Base-by-base conservation (phyloP, 2,113 vertebrate species). In the Mirounga angustirostris region DNA sequence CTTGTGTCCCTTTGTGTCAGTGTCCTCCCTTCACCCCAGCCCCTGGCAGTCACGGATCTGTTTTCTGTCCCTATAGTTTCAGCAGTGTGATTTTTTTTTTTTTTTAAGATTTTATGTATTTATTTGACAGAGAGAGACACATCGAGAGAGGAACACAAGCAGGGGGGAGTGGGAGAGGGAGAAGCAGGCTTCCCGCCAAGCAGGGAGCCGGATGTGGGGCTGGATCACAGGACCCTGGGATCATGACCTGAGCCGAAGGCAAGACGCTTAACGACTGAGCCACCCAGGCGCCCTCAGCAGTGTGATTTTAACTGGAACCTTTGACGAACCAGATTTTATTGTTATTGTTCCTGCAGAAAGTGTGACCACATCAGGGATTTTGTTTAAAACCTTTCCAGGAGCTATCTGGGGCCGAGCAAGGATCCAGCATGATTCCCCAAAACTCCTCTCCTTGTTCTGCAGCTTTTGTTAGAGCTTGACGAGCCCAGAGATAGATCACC, bases 21-120 rank as follows among this genome's bases (percentile, higher is more conserved):
- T 63, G 83, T 40, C 65, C 74, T 94, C 43, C 79, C 50, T 78
- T 59, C 4, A 69, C 83, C 50, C 22, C 15, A 33, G 54, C 56
- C 26, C 40, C 58, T 94, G 69, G 65, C 58, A 96, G 9, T 21
- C 3, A 11, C 78, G 58, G 14, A 40, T 61, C 91, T 59, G 58
- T 86, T 86, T 83, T 94, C 52, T 85, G 58, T 74, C 59, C 28
- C 28, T 94, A 7, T 58, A 40, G 91, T 63, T 95, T 76, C 33
- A 85, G 59, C 79, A 54, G 0, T 76, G 43, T 79, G 81, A 79
- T 81, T 88, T 81, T 84, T 46, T 46, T 46, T 46, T 46, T 46
- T 46, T 46, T 46, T 46, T 1, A 46, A 46, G 46, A 46, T 46
- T 46, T 46, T 46, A 8, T 46, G 7, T 46, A 46, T 46, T 46